Conservation (phyloP, 2,113 vertebrate species). For the Phalacrocorax brasilianus region DNA sequence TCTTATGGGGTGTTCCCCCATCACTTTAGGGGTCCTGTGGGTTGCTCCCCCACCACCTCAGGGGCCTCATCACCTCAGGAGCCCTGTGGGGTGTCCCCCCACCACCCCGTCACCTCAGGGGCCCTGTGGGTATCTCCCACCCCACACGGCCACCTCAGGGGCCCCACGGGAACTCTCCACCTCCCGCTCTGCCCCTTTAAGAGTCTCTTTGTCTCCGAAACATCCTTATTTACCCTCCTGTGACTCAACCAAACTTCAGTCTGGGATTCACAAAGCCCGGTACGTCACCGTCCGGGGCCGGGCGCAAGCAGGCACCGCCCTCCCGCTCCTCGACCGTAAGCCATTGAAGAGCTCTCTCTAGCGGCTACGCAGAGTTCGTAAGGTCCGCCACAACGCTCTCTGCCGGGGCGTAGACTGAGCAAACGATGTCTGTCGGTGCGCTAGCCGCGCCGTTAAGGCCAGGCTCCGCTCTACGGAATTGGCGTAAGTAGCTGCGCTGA, state of each 20-base stretch:
- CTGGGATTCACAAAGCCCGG: slow-evolving; percentile 42
- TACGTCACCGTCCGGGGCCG: slow-evolving; percentile 35
- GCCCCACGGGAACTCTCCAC: background rate
- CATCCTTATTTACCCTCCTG: slow-evolving; percentile 71
- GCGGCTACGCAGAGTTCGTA: background rate
- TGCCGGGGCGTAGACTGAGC: background rate
- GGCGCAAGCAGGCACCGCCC: background rate
- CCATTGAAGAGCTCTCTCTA: background rate
- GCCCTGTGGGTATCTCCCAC: background rate
- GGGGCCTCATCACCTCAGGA: too few relatives aligned
- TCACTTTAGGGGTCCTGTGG: too few relatives aligned
- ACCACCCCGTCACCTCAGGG: background rate
- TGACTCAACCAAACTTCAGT: slow-evolving; percentile 72
- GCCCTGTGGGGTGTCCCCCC: too few relatives aligned
- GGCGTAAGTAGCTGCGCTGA: background rate
- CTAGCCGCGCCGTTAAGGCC: background rate
- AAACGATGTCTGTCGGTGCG: background rate
- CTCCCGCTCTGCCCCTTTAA: slow-evolving; percentile 65
- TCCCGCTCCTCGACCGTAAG: background rate
- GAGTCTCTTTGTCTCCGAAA: slow-evolving; percentile 76
- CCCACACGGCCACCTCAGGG: background rate
- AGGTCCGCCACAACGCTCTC: background rate
- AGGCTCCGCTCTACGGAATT: background rate
- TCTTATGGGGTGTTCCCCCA: too few relatives aligned
- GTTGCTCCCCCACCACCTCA: too few relatives aligned